Percentiles rank a stretch among this genome's conserved stretches.
Conservation (phyloP, 2,888 invertebrate genomes). For the Euproctis similis region DNA sequence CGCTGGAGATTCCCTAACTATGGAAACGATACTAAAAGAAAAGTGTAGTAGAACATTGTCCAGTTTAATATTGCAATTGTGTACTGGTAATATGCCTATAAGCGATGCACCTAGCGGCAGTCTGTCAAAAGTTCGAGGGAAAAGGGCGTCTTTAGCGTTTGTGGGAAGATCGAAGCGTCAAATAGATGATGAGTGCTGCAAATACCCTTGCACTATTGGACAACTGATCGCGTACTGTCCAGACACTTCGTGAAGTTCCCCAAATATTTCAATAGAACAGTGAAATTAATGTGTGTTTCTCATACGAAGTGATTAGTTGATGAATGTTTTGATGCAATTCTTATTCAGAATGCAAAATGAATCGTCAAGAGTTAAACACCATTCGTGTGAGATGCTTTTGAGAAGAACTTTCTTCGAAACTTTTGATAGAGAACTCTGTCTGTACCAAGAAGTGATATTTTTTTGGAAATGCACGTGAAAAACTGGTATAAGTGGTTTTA, state of each 20-base stretch:
- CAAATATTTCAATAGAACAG: constrained; percentile 8
- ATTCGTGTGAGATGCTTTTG: too few relatives aligned
- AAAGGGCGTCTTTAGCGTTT: constrained; percentile 38
- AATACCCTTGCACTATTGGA: constrained; percentile 43
- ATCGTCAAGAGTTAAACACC: too few relatives aligned
- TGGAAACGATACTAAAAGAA: constrained; percentile 37
- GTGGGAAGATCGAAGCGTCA: constrained; percentile 41
- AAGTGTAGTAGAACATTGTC: constrained; percentile 45
- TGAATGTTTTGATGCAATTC: not conserved
- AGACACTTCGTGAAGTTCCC: constrained; percentile 45
- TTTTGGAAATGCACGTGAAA: too few relatives aligned
- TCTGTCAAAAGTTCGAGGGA: constrained; percentile 36
- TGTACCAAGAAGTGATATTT: too few relatives aligned
- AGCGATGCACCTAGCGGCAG: constrained; percentile 33
- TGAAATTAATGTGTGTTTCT: constrained; percentile 13
- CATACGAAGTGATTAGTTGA: constrained; percentile 11
- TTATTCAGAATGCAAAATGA: too few relatives aligned
- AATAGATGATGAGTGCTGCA: constrained; percentile 52
- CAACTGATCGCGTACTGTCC: constrained; percentile 59
- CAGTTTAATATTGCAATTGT: constrained; percentile 40
- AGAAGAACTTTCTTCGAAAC: too few relatives aligned
- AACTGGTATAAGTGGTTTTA: too few relatives aligned
- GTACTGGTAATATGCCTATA: constrained; percentile 35
- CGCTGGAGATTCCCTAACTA: constrained; percentile 34
- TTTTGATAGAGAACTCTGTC: too few relatives aligned